These are phyloP conservation scores for Choloepus hoffmanni DNA, from an alignment of 2,113 vertebrate species.

Conservation along the genomic window DNA sequence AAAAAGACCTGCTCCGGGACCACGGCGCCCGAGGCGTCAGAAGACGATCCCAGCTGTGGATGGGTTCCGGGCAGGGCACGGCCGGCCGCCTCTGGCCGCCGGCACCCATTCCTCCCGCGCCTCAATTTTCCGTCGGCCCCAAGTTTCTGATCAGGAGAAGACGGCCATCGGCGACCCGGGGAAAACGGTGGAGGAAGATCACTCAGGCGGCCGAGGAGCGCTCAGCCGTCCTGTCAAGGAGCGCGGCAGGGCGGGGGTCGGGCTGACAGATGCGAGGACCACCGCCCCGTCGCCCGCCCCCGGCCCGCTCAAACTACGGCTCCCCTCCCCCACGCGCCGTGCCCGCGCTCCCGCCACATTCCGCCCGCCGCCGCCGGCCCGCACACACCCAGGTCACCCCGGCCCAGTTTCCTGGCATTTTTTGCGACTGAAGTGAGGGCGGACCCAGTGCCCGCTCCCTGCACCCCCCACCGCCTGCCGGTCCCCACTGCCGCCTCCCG, in stretches of 20 bases:
- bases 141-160: constrained; percentile 41
- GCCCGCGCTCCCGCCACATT: constrained; percentile 68
- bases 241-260: not conserved
- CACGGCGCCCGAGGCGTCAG: not conserved
- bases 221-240: constrained; percentile 61
- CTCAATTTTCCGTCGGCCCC: not conserved
- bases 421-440: not conserved
- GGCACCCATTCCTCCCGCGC: not conserved
- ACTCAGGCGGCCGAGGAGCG: not conserved
- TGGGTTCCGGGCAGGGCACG: not conserved
- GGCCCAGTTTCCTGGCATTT: not conserved
- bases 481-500: constrained; percentile 77
- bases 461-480: constrained; percentile 10
- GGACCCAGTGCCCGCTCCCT: constrained; percentile 6
- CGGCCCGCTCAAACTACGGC: constrained; percentile 78
- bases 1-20: not conserved
- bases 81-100: not conserved
- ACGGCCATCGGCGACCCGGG: not conserved
- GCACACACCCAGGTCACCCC: not conserved
- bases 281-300: not conserved
- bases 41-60: not conserved
- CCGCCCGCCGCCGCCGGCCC: constrained; percentile 43
- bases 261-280: constrained; percentile 74
- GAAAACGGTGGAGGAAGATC: not conserved
- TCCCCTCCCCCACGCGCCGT: constrained; percentile 69